Conservation (phyloP, 2,888 invertebrate genomes). For the Caenorhabditis sp. region DNA sequence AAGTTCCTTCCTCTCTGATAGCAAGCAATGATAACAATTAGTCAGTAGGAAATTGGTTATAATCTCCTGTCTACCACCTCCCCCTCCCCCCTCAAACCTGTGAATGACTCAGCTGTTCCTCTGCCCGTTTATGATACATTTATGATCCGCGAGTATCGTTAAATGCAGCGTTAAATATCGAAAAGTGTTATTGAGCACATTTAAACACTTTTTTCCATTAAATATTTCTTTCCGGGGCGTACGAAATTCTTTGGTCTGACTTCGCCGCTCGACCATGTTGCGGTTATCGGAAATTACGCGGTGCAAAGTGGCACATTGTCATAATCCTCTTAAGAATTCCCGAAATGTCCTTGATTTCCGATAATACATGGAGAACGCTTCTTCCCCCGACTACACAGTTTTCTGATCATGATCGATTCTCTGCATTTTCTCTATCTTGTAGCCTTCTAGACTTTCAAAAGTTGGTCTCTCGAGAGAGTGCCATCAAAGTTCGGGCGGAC, state of each 20-base stretch:
- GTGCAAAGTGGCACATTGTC: constrained; percentile 12
- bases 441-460: constrained; percentile 9
- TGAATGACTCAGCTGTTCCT: constrained; percentile 12
- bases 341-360: no score
- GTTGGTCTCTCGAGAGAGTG: constrained; percentile 6
- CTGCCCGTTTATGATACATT: not conserved
- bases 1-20: not conserved
- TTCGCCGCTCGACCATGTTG: not conserved
- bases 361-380: not conserved
- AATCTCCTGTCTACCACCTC: not conserved
- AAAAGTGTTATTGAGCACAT: not conserved
- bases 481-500: constrained; percentile 19
- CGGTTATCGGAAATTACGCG: not conserved
- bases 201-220: not conserved
- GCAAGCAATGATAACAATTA: no score
- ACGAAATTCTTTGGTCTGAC: constrained; percentile 25
- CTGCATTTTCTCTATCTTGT: not conserved
- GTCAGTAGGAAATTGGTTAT: not conserved
- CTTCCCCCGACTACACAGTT: not conserved
- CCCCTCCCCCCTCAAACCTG: no score
- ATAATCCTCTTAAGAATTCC: constrained; percentile 14
- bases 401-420: not conserved
- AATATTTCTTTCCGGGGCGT: not conserved
- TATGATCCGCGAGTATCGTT: constrained; percentile 2
- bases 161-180: not conserved